Base-by-base conservation (phyloP, 2,113 vertebrate genomes). In the Atherinomorus stipes region DNA sequence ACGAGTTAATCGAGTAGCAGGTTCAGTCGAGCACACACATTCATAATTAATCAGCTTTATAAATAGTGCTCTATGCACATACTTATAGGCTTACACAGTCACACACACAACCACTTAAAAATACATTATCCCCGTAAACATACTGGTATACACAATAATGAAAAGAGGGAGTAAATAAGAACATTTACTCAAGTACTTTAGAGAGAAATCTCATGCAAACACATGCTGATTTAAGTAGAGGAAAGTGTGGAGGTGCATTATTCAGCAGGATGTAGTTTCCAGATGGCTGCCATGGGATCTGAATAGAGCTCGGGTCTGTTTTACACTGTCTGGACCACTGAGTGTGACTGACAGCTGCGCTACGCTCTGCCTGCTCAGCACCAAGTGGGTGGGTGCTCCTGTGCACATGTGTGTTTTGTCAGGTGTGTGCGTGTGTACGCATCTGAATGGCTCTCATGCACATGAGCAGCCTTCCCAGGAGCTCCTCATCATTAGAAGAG, bases 271-370 rank as follows among this genome's bases (percentile, higher is more conserved):
- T 66, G 83, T 80, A 66, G 74, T 89, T 92, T 92, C 89, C 88
- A 91, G 88, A 89, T 89, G 91, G 87, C 83, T 89, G 88, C 84
- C 66, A 76, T 72, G 85, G 88, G 90, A 90, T 87, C 76, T 84
- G 88, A 91, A 87, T 83, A 74, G 72, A 90, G 85, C 89, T 85
- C 73, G 21, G 88, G 81, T 77, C 89, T 88, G 88, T 89, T 91
- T 81, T 84, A 87, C 88, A 89, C 78, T 85, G 89, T 91, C 92
- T 88, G 91, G 88, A 80, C 89, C 89, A 88, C 74, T 88, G 85
- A 89, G 86, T 89, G 87, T 93, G 92, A 93, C 91, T 91, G 92
- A 90, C 91, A 89, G 89, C 89, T 81, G 85, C 38, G 87, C 83
- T 88, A 80, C 68, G 82, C 90, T 90, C 86, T 75, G 79, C 86